Percentiles rank a stretch among this genome's conserved stretches.
phyloP scores from a whole-genome alignment of 2,888 invertebrate genomes.

The Graphium colonna region DNA sequence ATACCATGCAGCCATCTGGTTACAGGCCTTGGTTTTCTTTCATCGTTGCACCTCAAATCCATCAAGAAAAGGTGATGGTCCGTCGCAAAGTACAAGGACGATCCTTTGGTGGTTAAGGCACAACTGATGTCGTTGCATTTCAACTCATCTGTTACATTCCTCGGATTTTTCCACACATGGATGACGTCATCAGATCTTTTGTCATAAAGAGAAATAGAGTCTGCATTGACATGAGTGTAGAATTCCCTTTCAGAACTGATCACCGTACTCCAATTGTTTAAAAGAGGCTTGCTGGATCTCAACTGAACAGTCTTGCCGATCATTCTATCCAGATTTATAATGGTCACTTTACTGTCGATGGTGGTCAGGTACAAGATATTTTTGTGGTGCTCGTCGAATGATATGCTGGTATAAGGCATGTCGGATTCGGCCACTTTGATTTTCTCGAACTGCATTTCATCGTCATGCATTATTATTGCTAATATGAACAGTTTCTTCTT shows the following conservation, averaged over 20 bases:
- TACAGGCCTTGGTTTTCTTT: constrained; percentile 45
- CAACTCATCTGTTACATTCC: constrained; percentile 46
- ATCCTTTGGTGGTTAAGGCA: constrained; percentile 47
- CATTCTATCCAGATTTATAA: constrained; percentile 63
- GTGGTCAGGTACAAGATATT: constrained; percentile 61
- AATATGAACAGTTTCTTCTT: constrained; percentile 56
- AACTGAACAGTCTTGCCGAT: constrained; percentile 49
- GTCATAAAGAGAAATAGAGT: constrained; percentile 59
- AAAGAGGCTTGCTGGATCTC: constrained; percentile 39
- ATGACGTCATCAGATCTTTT: constrained; percentile 52
- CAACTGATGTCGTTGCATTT: constrained; percentile 55
- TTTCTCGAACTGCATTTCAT: constrained; percentile 42
- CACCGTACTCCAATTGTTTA: constrained; percentile 66
- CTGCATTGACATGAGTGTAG: constrained; percentile 51
- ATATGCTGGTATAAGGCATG: constrained; percentile 59
- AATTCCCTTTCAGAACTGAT: constrained; percentile 51
- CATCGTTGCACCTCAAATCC: constrained; percentile 51
- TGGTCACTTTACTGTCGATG: constrained; percentile 51
- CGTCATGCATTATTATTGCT: constrained; percentile 40
- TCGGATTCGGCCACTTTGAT: constrained; percentile 53
- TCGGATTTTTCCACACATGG: constrained; percentile 45
- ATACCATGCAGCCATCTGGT: constrained; percentile 81
- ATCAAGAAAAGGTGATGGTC: constrained; percentile 61
- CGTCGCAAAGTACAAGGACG: constrained; percentile 54
- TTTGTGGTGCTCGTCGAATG: constrained; percentile 60